Evolutionary conservation across 2,113 vertebrate genomes (phyloP).

Genomic region (Lophius piscatorius): DNA sequence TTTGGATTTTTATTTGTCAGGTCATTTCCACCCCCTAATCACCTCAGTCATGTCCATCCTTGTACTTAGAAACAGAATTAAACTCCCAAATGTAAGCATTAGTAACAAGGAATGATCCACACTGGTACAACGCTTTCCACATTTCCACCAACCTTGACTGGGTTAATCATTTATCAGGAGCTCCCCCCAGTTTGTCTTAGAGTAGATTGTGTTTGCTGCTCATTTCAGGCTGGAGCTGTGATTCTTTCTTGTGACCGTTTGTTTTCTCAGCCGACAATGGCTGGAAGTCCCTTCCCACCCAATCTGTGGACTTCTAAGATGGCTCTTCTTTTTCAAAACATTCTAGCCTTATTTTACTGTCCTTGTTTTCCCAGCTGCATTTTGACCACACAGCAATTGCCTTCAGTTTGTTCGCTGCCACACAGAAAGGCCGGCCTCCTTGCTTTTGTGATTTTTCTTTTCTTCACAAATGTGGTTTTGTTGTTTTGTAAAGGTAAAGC

Average conservation of each 20-base stretch:
- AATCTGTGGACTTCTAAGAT: not conserved
- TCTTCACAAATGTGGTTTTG: slow-evolving; percentile 38
- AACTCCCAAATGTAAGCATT: too few relatives aligned
- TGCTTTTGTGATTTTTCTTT: slow-evolving; percentile 39
- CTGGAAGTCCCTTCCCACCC: slow-evolving; percentile 37
- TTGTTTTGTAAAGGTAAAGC: slow-evolving; percentile 34
- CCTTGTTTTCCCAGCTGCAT: slow-evolving; percentile 35
- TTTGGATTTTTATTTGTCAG: slow-evolving; percentile 32
- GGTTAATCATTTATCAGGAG: slow-evolving; percentile 50
- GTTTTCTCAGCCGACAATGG: slow-evolving; percentile 62
- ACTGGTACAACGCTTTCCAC: not conserved
- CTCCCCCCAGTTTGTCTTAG: slow-evolving; percentile 23
- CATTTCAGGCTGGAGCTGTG: slow-evolving; percentile 39
- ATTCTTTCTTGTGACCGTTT: slow-evolving; percentile 47
- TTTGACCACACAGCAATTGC: slow-evolving; percentile 21
- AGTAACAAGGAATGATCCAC: too few relatives aligned
- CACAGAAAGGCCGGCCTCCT: slow-evolving; percentile 8
- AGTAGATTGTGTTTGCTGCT: slow-evolving; percentile 45
- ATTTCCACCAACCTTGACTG: not conserved
- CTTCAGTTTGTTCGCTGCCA: slow-evolving; percentile 21
- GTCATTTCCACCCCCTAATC: slow-evolving; percentile 42
- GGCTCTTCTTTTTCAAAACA: slow-evolving; percentile 29
- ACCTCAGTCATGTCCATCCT: slow-evolving; percentile 57
- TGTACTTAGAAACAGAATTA: slow-evolving; percentile 36
- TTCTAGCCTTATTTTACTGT: slow-evolving; percentile 24